Percentiles rank a stretch among this genome's conserved stretches.
Evolutionary conservation across 2,888 invertebrate genomes (phyloP).

Genomic region (Griposia aprilina): DNA sequence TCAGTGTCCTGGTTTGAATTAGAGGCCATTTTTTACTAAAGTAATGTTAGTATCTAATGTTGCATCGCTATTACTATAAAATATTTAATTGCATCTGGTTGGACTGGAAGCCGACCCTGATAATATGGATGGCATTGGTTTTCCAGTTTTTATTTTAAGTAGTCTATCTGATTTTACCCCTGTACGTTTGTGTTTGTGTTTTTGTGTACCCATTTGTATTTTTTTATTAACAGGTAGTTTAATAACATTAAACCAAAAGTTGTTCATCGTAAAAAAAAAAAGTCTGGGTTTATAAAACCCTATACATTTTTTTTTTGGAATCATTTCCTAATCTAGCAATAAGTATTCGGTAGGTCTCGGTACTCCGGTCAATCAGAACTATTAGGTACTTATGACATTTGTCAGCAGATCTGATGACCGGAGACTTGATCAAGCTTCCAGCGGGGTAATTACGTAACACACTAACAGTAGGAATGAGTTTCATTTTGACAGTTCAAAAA

Average conservation of each 20-base stretch:
- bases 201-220: neutral
- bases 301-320: too few species aligned
- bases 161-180: neutral
- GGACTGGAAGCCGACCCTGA: neutral
- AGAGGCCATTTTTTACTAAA: slow-evolving; percentile 46
- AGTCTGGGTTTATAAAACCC: neutral
- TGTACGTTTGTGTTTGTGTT: too few species aligned
- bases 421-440: too few species aligned
- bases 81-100: slow-evolving; percentile 14
- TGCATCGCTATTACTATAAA: neutral
- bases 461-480: too few species aligned
- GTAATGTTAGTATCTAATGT: slow-evolving; percentile 24
- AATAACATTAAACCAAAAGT: neutral
- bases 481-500: too few species aligned
- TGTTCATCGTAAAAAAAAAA: neutral
- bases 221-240: neutral
- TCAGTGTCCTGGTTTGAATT: slow-evolving; percentile 40
- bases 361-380: too few species aligned
- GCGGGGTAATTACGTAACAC: too few species aligned
- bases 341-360: neutral
- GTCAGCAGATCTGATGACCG: too few species aligned
- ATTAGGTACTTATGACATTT: too few species aligned
- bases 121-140: neutral
- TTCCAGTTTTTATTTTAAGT: neutral
- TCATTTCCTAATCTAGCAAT: neutral